Base-by-base conservation (phyloP, 2,888 invertebrate genomes). In the Erynnis tages region DNA sequence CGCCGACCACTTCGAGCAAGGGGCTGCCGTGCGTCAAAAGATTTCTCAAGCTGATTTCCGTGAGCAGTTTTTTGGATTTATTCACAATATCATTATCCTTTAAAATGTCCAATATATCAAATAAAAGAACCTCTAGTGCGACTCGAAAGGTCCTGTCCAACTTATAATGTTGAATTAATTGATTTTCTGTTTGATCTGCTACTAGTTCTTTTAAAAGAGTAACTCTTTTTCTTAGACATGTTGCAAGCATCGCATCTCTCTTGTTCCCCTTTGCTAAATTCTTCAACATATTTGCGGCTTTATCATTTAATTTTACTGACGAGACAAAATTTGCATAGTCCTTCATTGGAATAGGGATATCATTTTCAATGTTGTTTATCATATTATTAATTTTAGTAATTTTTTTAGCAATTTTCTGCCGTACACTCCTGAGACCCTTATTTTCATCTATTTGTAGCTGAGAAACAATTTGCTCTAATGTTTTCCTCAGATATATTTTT, bases 1-100 rank as follows among this genome's bases (percentile, higher is more conserved):
- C 19, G 7, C 53, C 56, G 4, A 54, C 45, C n/a, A 47, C 34
- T 17, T 54, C 54, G 5, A 56, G 37, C 27, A 56, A 21, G 5
- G 56, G 46, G 32, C 16, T 43, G 7, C 56, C 56, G 13, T 56
- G 56, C 8, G 50, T 41, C 17, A 56, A 29, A 30, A 46, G 35
- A 11, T 56, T 49, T 1, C 56, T 29, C 29, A 56, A 23, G 10
- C 54, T 56, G 1, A 54, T 54, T 38, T 56, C 56, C n/a, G 41
- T 37, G 1, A 56, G 25, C 2, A 50, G 23, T 21, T 49, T 53
- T 3, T 34, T 46, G 1, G 27, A 34, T 53, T 56, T 56, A 6
- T 50, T 45, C 6, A 55, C 38, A 14, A 17, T 37, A 13, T 56
- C 50, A 6, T 37, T 50, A 10, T 23, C 41, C n/a, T 49, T 19